Evolutionary conservation across 2,888 invertebrate genomes (phyloP).

Genomic region (Caenorhabditis japonica): DNA sequence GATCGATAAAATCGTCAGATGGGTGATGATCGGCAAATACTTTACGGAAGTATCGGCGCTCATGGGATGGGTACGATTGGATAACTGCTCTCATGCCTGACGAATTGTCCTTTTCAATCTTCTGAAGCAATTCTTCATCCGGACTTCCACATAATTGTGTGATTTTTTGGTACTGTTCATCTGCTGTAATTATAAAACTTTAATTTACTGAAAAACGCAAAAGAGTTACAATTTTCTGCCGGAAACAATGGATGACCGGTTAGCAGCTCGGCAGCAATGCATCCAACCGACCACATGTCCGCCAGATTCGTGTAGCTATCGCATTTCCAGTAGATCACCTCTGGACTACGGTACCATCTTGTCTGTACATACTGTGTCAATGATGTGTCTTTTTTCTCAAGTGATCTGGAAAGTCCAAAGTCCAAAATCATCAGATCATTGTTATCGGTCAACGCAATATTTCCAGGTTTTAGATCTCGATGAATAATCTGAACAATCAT

Average conservation of each 20-base stretch:
- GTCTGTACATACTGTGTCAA: slow-evolving; percentile 71
- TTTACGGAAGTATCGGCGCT: slow-evolving; percentile 54
- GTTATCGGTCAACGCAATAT: slow-evolving; percentile 67
- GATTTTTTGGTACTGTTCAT: slow-evolving; percentile 70
- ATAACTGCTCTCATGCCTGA: slow-evolving; percentile 63
- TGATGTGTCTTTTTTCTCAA: slow-evolving; percentile 58
- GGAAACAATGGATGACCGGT: slow-evolving; percentile 69
- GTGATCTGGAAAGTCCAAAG: slow-evolving; percentile 72
- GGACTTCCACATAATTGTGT: slow-evolving; percentile 72
- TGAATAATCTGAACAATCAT: slow-evolving; percentile 73
- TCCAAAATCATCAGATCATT: slow-evolving; percentile 73
- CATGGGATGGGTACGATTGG: slow-evolving; percentile 50
- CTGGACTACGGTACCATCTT: slow-evolving; percentile 74
- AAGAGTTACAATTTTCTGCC: slow-evolving; percentile 64
- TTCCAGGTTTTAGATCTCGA: slow-evolving; percentile 74
- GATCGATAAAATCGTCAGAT: slow-evolving; percentile 64
- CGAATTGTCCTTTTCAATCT: slow-evolving; percentile 69
- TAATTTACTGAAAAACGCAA: too few species aligned
- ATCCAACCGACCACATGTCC: slow-evolving; percentile 76
- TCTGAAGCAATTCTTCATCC: slow-evolving; percentile 64
- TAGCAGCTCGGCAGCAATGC: slow-evolving; percentile 74
- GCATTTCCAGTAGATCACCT: slow-evolving; percentile 76
- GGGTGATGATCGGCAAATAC: slow-evolving; percentile 48
- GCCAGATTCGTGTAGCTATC: slow-evolving; percentile 66
- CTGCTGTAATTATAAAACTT: slow-evolving; percentile 61